A percentile compares a stretch with the other conserved stretches of the same genome.
phyloP scores from a whole-genome alignment of 1,140 invertebrate genomes.

The Pissodes strobi region DNA sequence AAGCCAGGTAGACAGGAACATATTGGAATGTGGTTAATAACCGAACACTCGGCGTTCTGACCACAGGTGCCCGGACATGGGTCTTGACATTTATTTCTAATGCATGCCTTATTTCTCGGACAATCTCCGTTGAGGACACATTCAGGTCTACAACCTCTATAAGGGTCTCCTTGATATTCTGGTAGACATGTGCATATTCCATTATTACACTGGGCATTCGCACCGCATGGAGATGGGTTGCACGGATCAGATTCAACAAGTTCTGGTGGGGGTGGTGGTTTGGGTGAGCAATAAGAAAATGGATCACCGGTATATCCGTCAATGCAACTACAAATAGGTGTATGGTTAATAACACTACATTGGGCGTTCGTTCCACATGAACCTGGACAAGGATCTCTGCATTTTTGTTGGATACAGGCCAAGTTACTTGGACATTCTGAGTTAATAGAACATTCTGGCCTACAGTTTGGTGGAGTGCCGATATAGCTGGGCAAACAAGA shows the following conservation, averaged over 20 bases:
- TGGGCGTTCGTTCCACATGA: constrained; percentile 67
- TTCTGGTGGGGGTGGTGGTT: constrained; percentile 47
- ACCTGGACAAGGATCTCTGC: constrained; percentile 71
- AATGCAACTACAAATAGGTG: constrained; percentile 65
- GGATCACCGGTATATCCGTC: constrained; percentile 70
- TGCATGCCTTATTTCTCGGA: constrained; percentile 65
- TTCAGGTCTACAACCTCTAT: constrained; percentile 72
- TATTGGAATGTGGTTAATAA: constrained; percentile 66
- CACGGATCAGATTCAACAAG: constrained; percentile 63
- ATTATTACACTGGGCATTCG: constrained; percentile 74
- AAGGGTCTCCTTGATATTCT: constrained; percentile 78
- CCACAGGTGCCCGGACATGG: constrained; percentile 73
- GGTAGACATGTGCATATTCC: constrained; percentile 73
- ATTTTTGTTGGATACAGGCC: constrained; percentile 66
- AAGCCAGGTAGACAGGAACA: constrained; percentile 66
- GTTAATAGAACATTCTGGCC: constrained; percentile 62
- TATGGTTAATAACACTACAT: constrained; percentile 66
- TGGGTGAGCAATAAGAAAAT: constrained; percentile 63
- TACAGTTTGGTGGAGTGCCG: constrained; percentile 63
- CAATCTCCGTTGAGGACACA: constrained; percentile 76
- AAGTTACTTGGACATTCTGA: constrained; percentile 62
- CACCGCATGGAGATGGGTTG: constrained; percentile 74
- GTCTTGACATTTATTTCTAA: constrained; percentile 65
- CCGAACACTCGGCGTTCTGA: constrained; percentile 62
- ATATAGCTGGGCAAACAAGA: constrained; percentile 62